Percentiles rank a stretch among this genome's conserved stretches.
Evolutionary conservation across 2,888 invertebrate species (phyloP).

Genomic region (Sinelater perroti): DNA sequence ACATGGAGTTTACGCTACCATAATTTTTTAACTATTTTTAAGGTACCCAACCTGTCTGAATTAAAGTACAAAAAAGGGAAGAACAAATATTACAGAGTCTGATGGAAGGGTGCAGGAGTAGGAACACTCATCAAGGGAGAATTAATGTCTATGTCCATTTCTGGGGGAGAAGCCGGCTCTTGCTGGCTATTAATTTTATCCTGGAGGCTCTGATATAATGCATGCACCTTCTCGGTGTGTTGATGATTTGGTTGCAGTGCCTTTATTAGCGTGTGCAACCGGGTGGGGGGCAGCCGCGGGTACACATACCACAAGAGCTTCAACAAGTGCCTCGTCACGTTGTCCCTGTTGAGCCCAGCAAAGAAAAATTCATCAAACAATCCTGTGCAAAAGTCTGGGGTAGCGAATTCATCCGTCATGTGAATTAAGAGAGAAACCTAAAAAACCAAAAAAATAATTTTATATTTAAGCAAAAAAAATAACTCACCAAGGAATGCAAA

Average conservation of each 20-base stretch:
- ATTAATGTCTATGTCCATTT: slow-evolving; percentile 76
- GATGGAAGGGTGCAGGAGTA: slow-evolving; percentile 75
- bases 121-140: slow-evolving; percentile 88
- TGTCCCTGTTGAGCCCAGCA: slow-evolving; percentile 87
- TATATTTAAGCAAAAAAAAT: slow-evolving; percentile 2
- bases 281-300: slow-evolving; percentile 80
- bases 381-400: slow-evolving; percentile 94
- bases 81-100: slow-evolving; percentile 13
- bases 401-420: slow-evolving; percentile 90
- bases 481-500: slow-evolving; percentile 82
- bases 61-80: too few species aligned
- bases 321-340: slow-evolving; percentile 89
- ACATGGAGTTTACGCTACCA: too few species aligned
- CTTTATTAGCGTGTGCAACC: slow-evolving; percentile 83
- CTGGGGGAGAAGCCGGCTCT: slow-evolving; percentile 68
- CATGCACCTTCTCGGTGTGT: slow-evolving; percentile 86
- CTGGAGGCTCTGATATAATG: slow-evolving; percentile 77
- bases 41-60: too few species aligned
- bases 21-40: too few species aligned
- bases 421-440: slow-evolving; percentile 81
- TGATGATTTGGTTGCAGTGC: slow-evolving; percentile 79
- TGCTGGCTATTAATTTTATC: slow-evolving; percentile 80
- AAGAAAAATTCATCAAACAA: slow-evolving; percentile 96
- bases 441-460: slow-evolving; percentile 22
- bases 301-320: slow-evolving; percentile 92